These are phyloP conservation scores for Echinometra lucunter DNA, from an alignment of 53 echinoderm and acorn worm genomes.

Conservation along the genomic window DNA sequence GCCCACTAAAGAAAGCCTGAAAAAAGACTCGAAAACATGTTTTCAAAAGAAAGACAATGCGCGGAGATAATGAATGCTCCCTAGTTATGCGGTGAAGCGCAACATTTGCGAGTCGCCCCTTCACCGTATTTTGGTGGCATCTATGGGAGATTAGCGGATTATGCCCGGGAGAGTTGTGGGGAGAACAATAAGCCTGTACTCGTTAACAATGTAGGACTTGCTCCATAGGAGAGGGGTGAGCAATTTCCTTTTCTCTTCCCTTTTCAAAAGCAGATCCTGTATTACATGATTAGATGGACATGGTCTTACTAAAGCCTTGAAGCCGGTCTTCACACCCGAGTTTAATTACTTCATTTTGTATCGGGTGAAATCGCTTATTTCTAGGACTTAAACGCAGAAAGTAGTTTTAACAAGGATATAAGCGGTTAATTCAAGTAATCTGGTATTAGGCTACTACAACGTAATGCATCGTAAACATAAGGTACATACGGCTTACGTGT, in stretches of 20 bases:
- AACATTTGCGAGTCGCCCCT: not conserved
- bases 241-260: not conserved
- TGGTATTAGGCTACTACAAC: not conserved
- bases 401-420: slow-evolving; percentile 8
- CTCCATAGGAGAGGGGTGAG: too few relatives aligned
- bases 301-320: not conserved
- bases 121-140: not conserved
- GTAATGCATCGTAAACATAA: not conserved
- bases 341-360: slow-evolving; percentile 39
- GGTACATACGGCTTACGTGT: not conserved
- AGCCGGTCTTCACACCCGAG: slow-evolving; percentile 10
- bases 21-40: not conserved
- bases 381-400: not conserved
- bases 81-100: not conserved
- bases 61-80: not conserved
- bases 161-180: slow-evolving; percentile 49
- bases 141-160: slow-evolving; percentile 49
- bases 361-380: slow-evolving; percentile 46
- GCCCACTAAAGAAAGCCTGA: not conserved
- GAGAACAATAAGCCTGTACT: slow-evolving; percentile 44
- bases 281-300: slow-evolving; percentile 1
- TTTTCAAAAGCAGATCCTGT: slow-evolving; percentile 34
- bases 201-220: not conserved
- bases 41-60: not conserved
- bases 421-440: not conserved